Percentiles rank a stretch among this genome's conserved stretches.
These are phyloP conservation scores for Drosophila crucigera DNA, from an alignment of 2,888 invertebrate genomes.

Conservation along the genomic window DNA sequence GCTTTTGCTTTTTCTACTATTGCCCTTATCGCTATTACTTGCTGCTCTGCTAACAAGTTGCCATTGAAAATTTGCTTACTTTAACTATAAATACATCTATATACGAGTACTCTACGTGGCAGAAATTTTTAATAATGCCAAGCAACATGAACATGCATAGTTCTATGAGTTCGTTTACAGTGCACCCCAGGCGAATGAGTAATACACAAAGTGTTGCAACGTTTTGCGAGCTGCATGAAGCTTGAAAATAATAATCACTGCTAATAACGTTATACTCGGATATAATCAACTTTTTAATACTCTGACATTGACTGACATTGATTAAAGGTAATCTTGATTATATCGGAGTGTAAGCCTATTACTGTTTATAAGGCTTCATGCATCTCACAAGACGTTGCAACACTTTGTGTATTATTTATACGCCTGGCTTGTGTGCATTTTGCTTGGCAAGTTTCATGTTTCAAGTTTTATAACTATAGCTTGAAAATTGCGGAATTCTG, in stretches of 20 bases:
- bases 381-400: conserved; percentile 7
- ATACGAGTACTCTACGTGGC: conserved; percentile 7
- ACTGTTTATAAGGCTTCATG: conserved; percentile 22
- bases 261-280: neutral
- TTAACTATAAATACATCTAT: conserved; percentile 25
- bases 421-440: conserved; percentile 44
- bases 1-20: conserved; percentile 17
- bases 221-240: conserved; percentile 21
- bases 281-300: neutral
- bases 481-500: neutral
- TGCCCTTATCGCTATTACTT: conserved; percentile 63
- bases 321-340: neutral
- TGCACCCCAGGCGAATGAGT: conserved; percentile 48
- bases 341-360: neutral
- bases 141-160: conserved; percentile 41
- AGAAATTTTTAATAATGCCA: conserved; percentile 62
- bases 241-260: conserved; percentile 39
- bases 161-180: conserved; percentile 3
- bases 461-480: neutral
- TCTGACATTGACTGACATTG: neutral
- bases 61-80: conserved; percentile 49
- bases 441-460: conserved; percentile 5
- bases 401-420: conserved; percentile 39
- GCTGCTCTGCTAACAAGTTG: conserved; percentile 54
- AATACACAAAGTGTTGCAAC: conserved; percentile 32